These are phyloP conservation scores for Hypselothyrea guttata DNA, from an alignment of 2,888 invertebrate genomes.

Conservation along the genomic window DNA sequence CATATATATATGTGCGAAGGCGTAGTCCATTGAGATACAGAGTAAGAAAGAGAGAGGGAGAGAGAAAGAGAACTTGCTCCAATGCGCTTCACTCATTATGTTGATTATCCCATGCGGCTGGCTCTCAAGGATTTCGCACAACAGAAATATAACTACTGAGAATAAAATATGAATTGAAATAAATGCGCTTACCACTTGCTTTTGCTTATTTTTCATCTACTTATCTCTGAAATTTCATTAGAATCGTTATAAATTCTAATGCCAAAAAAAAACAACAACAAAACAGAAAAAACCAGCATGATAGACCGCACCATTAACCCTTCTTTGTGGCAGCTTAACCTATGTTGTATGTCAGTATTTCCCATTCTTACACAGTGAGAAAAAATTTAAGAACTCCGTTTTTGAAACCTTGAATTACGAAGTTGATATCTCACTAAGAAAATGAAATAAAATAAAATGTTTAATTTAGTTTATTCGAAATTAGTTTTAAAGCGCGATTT, in stretches of 20 bases:
- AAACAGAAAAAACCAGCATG: neutral
- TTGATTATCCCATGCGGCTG: slow-evolving; percentile 70
- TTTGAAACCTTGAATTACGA: too few relatives aligned
- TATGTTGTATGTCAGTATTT: slow-evolving; percentile 42
- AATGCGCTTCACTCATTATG: slow-evolving; percentile 75
- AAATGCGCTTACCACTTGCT: slow-evolving; percentile 64
- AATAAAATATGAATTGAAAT: slow-evolving; percentile 72
- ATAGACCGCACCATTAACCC: slow-evolving; percentile 67
- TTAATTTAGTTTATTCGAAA: too few relatives aligned
- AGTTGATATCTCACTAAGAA: too few relatives aligned
- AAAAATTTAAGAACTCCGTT: too few relatives aligned
- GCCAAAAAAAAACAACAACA: slow-evolving; percentile 6
- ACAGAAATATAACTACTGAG: slow-evolving; percentile 33
- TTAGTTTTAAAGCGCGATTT: too few relatives aligned
- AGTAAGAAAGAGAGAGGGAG: too few relatives aligned
- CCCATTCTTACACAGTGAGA: too few relatives aligned
- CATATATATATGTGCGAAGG: slow-evolving; percentile 21
- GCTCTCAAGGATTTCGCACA: slow-evolving; percentile 48
- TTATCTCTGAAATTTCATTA: slow-evolving; percentile 56
- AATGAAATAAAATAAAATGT: too few relatives aligned
- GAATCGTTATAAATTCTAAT: slow-evolving; percentile 66
- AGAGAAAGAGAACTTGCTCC: slow-evolving; percentile 67
- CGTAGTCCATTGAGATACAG: slow-evolving; percentile 54
- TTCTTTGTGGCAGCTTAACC: slow-evolving; percentile 63
- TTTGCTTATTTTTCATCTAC: slow-evolving; percentile 3